These are phyloP conservation scores for Tipula vernalis DNA, from an alignment of 2,888 invertebrate genomes.

Conservation along the genomic window DNA sequence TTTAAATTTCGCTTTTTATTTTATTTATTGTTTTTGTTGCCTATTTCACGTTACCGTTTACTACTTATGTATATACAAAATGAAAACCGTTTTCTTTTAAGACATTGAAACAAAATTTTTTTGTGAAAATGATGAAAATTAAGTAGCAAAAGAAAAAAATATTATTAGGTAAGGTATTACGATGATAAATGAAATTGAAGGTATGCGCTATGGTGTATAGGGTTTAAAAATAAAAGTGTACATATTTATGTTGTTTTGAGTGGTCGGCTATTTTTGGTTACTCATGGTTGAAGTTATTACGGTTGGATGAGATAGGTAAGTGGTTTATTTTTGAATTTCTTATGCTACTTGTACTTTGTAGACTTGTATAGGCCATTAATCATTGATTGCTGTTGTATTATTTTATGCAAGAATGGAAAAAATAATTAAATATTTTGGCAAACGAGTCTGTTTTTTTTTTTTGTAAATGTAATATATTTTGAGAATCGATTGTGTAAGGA, in stretches of 20 bases:
- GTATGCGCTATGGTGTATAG: neutral
- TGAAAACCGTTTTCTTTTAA: neutral
- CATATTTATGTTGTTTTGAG: neutral
- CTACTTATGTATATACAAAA: neutral
- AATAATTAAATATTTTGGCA: too few species aligned
- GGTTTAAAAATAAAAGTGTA: neutral
- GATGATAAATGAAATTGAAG: neutral
- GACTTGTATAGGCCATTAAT: too few species aligned
- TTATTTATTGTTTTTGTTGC: neutral
- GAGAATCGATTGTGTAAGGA: too few species aligned
- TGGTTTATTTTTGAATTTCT: neutral
- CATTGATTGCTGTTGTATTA: too few species aligned
- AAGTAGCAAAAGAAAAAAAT: neutral
- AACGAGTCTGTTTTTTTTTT: too few species aligned
- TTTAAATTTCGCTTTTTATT: neutral
- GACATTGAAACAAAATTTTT: neutral
- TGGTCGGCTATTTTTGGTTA: neutral
- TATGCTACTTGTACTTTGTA: neutral
- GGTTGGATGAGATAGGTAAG: neutral
- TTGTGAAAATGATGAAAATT: neutral
- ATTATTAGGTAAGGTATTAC: neutral
- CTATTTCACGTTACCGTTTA: neutral
- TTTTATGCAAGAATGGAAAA: too few species aligned
- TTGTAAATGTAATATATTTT: too few species aligned
- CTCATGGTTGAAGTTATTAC: neutral